These are phyloP conservation scores for Caloenas nicobarica DNA, from an alignment of 2,113 vertebrate species.

Conservation along the genomic window DNA sequence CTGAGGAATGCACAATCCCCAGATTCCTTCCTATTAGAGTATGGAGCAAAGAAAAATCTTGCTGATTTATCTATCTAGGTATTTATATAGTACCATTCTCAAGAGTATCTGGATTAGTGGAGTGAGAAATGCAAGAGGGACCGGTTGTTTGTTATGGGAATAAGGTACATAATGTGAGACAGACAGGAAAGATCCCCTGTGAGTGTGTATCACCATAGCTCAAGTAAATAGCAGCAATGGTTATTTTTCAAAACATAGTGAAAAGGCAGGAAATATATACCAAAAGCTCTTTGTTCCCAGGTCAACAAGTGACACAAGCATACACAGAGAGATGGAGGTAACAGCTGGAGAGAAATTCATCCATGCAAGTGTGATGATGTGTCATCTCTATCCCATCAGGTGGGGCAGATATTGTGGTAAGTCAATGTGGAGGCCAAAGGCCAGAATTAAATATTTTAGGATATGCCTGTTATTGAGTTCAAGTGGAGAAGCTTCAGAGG, in stretches of 20 bases:
- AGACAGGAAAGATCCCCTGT: neutral
- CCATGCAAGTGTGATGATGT: neutral
- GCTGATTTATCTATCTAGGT: constrained; percentile 24
- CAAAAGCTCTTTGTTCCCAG: constrained; percentile 10
- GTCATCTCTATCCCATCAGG: neutral
- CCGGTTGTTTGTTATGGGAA: constrained; percentile 22
- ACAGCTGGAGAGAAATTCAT: neutral
- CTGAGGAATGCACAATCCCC: neutral
- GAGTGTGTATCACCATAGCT: neutral
- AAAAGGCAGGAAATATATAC: neutral
- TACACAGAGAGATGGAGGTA: neutral
- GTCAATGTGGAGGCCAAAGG: neutral
- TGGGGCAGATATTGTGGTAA: neutral
- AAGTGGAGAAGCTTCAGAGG: neutral
- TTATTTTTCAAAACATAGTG: neutral
- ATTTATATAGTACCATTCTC: constrained; percentile 25
- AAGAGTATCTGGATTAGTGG: neutral
- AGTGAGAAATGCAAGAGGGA: constrained; percentile 25
- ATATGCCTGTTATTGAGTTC: neutral
- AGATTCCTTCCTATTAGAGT: neutral
- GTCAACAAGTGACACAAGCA: constrained; percentile 7
- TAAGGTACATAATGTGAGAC: neutral
- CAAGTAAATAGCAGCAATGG: neutral
- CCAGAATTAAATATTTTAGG: neutral
- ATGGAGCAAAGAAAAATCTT: neutral